Evolutionary conservation across 2,113 vertebrate genomes (phyloP), one percentile per base, ranked within the genome.

Genomic region (Lonchura striata): DNA sequence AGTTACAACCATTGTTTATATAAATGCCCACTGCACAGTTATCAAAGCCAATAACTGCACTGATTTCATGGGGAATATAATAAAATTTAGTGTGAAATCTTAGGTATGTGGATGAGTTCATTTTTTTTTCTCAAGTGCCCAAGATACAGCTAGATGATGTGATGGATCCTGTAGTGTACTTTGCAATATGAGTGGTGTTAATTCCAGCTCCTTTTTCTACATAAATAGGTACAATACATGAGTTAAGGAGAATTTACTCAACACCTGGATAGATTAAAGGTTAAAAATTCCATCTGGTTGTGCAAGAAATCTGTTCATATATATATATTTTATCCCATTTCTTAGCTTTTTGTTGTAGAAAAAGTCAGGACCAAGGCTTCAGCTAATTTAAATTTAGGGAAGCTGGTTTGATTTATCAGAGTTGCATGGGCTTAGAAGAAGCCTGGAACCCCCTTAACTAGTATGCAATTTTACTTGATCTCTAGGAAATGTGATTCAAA

Each of bases 401-500:
- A 92, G 23, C 15, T 74, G 4, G 5, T 90, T 83, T 81, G 39
- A 70, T 79, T 82, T 81, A 47, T 65, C 3, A 3, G 52, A 77
- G 52, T 72, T 80, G 3, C 42, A 56, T 44, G 15, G 41, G 7
- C 33, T 88, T 91, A 63, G 31, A 14, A 80, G 22, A 31, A 81
- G 31, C 12, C 15, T 15, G 60, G 35, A 90, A 10, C 9, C 8
- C 6, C 12, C 35, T 70, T 78, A 88, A 71, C 88, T 68, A 83
- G 20, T 31, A 22, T 33, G 13, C 19, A 52, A 86, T 94, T 93
- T 88, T 92, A 49, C n/a, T 88, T 15, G n/a, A 50, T 78, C 3
- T 81, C 56, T 83, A 78, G 44, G 52, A 95, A 93, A 70, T 47
- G 19, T 88, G 47, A 77, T 94, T 93, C 30, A 92, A 87, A 90